Base-by-base conservation (phyloP, 2,113 vertebrate species). In the Tachycineta bicolor region DNA sequence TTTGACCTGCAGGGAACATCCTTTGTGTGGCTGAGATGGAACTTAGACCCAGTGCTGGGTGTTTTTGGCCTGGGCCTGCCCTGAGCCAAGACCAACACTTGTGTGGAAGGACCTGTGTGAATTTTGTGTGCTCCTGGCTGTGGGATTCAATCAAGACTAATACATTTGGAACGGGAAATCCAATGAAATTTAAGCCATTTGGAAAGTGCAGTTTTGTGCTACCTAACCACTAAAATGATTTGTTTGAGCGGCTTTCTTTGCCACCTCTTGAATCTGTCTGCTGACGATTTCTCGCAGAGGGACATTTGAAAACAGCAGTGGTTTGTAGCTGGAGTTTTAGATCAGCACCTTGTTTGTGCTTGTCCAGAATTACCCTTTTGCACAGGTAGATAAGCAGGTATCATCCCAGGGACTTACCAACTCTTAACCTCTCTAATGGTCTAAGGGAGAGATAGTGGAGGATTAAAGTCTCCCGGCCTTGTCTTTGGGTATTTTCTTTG, bases 11-110 rank as follows among this genome's bases (percentile, higher is more conserved):
- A 91, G 81, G 73, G 91, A 93, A 67, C 67, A 58, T 94, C 94
- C 88, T 96, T 81, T 94, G 75, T 97, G 83, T 53, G 59, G 29
- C 83, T 91, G 85, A 89, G 85, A 74, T 94, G 77, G 95, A 87
- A 92, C 94, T 87, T 52, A 85, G 79, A n/a, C 70, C 41, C 60
- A 77, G 1, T 26, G 55, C 78, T 94, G 43, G 63, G 46, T 94
- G 26, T 0, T 44, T 68, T 93, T 90, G 58, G 73, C 75, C 84
- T 53, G 56, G 55, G 74, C 47, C 87, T 87, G 68, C 56, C 63
- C 50, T n/a, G 55, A 95, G n/a, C 75, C 49, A 60, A 95, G 81
- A 84, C 60, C 52, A 73, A 15, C 13, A 23, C 89, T 95, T 89
- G 52, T 64, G 56, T 23, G 26, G 13, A 76, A 77, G 76, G 83